Evolutionary conservation across 2,888 invertebrate species (phyloP), one percentile per base, ranked within the genome.

Genomic region (Dicranocentrus wangi): DNA sequence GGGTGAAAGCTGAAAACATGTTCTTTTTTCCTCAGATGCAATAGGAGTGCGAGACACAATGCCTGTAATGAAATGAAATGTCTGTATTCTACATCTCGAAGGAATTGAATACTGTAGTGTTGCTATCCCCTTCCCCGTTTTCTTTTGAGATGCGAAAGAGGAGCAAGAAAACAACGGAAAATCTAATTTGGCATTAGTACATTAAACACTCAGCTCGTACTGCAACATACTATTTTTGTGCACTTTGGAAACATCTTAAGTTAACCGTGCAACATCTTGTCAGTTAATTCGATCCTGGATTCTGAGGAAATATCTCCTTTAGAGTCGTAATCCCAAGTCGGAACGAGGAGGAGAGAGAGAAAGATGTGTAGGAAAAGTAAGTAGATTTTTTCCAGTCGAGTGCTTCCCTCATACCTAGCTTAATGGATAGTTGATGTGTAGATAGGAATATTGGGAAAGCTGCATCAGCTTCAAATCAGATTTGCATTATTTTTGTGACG

Each of bases 381-480:
- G 27, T 47, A n/a, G 66, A 23, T 65, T 15, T 47, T 32, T 32
- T 32, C 32, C 32, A 7, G 5, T 32, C 32, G 32, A 7, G 32
- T n/a, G n/a, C n/a, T n/a, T n/a, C 10, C 47, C 7, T 23, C 25
- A 47, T 66, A 43, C 27, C 66, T 17, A 10, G 47, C 32, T 32
- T 66, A 66, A 66, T 66, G 66, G 66, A 66, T 66, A 66, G 43
- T 66, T 66, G 17, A 66, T 66, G 66, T 66, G 17, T 63, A 42
- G 32, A 42, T 63, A 63, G 42, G 63, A 39, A 63, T 42, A n/a
- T 32, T 3, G 32, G 2, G 47, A 47, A 17, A 47, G 47, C 47
- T 69, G 21, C 66, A 55, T 71, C 70, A 71, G 19, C 21, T 71
- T 60, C 23, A 71, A 60, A 71, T 71, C 42, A 71, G 25, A 60